A percentile compares a stretch with the other conserved stretches of the same genome.
Conservation (phyloP, 2,797 vertebrate species). For the Synaphobranchus kaupii region DNA sequence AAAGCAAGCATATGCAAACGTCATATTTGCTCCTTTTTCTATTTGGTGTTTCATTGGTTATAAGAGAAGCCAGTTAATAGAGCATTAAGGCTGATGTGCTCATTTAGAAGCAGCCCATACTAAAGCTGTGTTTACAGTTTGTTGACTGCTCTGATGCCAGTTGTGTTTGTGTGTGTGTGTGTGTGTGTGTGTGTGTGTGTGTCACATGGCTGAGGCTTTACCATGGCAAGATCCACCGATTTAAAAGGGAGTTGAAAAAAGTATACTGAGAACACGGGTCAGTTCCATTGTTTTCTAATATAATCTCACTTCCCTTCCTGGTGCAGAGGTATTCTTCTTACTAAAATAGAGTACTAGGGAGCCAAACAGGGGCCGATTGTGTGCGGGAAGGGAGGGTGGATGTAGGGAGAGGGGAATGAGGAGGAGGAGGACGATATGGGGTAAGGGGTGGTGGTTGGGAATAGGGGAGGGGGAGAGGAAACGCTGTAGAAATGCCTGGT, state of each 20-base stretch:
- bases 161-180: not conserved
- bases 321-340: conserved; percentile 80
- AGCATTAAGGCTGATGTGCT: not conserved
- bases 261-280: conserved; percentile 43
- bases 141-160: not conserved
- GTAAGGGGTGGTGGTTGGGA: conserved; percentile 55
- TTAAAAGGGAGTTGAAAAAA: conserved; percentile 4
- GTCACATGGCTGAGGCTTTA: not conserved
- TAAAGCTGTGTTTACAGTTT: not conserved
- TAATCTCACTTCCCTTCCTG: conserved; percentile 95
- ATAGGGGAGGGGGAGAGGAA: conserved; percentile 59
- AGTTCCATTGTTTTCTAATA: conserved; percentile 90
- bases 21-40: not conserved
- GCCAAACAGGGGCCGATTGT: conserved; percentile 60
- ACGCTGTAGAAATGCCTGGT: conserved; percentile 69
- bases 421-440: conserved; percentile 44
- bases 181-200: conserved; percentile 18
- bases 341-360: conserved; percentile 74
- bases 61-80: not conserved
- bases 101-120: not conserved
- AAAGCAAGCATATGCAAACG: not conserved
- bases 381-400: conserved; percentile 62
- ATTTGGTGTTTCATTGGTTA: not conserved
- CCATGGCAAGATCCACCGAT: not conserved
- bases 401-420: conserved; percentile 46